phyloP scores from a whole-genome alignment of 2,797 vertebrate genomes.

The Micropoecilia bifurca region DNA sequence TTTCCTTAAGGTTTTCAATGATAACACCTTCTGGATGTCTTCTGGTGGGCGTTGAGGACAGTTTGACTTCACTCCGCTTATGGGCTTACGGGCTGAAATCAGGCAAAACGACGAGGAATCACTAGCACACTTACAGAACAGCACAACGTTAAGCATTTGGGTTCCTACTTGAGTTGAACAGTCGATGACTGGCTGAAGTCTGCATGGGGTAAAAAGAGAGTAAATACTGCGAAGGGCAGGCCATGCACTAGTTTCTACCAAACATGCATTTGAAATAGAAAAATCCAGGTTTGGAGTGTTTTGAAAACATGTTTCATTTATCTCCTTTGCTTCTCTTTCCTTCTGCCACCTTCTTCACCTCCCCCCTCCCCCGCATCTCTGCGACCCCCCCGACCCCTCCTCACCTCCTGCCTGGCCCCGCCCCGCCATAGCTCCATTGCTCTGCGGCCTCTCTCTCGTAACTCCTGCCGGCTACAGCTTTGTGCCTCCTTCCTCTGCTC shows the following conservation, averaged over 20 bases:
- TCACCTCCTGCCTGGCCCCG: conserved; percentile 45
- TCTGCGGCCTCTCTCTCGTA: conserved; percentile 97
- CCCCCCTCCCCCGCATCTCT: conserved; percentile 69
- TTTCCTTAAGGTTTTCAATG: neutral
- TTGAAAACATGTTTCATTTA: conserved; percentile 76
- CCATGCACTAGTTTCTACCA: neutral
- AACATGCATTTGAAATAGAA: neutral
- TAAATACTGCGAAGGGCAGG: neutral
- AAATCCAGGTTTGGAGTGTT: conserved; percentile 51
- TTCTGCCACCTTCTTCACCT: conserved; percentile 41
- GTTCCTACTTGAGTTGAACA: neutral
- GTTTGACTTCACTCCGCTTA: neutral
- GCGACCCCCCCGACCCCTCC: conserved; percentile 65
- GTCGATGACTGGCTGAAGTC: neutral
- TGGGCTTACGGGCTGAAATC: neutral
- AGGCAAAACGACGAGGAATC: neutral
- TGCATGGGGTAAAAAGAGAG: neutral
- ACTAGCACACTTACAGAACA: neutral
- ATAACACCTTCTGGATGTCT: neutral
- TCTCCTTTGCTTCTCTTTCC: conserved; percentile 88
- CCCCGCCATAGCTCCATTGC: conserved; percentile 90
- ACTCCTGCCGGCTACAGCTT: conserved; percentile 97
- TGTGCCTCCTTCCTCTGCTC: conserved; percentile 96
- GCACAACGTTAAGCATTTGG: neutral
- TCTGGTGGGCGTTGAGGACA: neutral